These are phyloP conservation scores for Cheilosia variabilis DNA, from an alignment of 2,888 invertebrate species.

Conservation along the genomic window DNA sequence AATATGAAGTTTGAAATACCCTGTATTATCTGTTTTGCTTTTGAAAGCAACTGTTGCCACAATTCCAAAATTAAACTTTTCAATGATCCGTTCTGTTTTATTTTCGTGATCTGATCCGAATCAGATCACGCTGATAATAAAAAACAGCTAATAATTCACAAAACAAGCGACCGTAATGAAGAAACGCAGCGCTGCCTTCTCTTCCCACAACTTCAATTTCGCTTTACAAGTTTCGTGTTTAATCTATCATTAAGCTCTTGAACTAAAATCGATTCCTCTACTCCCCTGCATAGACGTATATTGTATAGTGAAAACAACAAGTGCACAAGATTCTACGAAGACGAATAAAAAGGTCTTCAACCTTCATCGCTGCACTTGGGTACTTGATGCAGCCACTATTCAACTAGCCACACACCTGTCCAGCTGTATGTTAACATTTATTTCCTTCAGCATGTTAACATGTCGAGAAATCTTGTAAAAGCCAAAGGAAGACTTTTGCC, in stretches of 20 bases:
- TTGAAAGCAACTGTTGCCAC: too few relatives aligned
- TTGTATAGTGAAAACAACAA: background rate
- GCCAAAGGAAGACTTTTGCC: constrained; percentile 62
- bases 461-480: constrained; percentile 68
- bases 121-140: too few relatives aligned
- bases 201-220: background rate
- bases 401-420: constrained; percentile 73
- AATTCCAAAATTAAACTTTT: too few relatives aligned
- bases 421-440: constrained; percentile 72
- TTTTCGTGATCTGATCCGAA: too few relatives aligned
- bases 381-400: constrained; percentile 14
- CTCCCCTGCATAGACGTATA: background rate
- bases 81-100: too few relatives aligned
- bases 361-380: constrained; percentile 46
- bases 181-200: too few relatives aligned
- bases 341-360: constrained; percentile 68
- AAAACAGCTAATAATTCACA: too few relatives aligned
- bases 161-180: too few relatives aligned
- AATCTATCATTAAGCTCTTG: constrained; percentile 46
- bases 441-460: constrained; percentile 73
- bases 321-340: constrained; percentile 10
- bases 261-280: constrained; percentile 26
- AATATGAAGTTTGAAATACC: too few relatives aligned
- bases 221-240: constrained; percentile 13
- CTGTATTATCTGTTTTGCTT: too few relatives aligned